Conservation (phyloP, 2,888 invertebrate species). For the Neuroscelio doddi region DNA sequence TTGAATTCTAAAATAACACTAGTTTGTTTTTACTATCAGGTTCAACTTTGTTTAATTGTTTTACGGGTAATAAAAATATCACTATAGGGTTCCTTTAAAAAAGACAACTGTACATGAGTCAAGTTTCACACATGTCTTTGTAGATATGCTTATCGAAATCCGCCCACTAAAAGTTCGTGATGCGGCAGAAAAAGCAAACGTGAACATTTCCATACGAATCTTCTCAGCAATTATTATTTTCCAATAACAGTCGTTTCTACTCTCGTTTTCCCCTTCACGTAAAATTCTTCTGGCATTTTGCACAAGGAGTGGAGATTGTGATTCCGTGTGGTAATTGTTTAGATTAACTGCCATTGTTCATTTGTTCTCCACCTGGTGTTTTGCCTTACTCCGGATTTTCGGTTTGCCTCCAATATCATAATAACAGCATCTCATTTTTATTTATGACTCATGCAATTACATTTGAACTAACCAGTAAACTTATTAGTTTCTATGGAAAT, state of each 20-base stretch:
- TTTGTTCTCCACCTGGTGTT: conserved; percentile 24
- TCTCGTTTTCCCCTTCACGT: conserved; percentile 29
- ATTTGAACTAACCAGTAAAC: not conserved
- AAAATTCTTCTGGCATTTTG: conserved; percentile 35
- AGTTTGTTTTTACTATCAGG: too few relatives aligned
- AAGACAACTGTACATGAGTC: not conserved
- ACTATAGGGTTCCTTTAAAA: not conserved
- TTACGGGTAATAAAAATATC: too few relatives aligned
- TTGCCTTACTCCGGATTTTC: conserved; percentile 30
- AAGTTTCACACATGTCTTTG: not conserved
- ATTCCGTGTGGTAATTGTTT: conserved; percentile 30
- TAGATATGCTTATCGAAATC: not conserved
- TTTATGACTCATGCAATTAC: not conserved
- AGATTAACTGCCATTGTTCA: conserved; percentile 38
- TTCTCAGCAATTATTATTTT: conserved; percentile 19
- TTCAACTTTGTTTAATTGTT: too few relatives aligned
- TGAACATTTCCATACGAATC: conserved; percentile 1
- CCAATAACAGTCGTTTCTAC: conserved; percentile 15
- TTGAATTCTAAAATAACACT: too few relatives aligned
- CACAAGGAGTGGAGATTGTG: conserved; percentile 30
- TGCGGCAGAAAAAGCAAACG: too few relatives aligned
- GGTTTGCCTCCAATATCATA: conserved; percentile 8
- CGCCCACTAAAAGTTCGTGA: not conserved
- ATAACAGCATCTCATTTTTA: conserved; percentile 25
- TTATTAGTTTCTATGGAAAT: not conserved